These are phyloP conservation scores for Desoria tigrina DNA, from an alignment of 2,888 invertebrate species.

Conservation along the genomic window DNA sequence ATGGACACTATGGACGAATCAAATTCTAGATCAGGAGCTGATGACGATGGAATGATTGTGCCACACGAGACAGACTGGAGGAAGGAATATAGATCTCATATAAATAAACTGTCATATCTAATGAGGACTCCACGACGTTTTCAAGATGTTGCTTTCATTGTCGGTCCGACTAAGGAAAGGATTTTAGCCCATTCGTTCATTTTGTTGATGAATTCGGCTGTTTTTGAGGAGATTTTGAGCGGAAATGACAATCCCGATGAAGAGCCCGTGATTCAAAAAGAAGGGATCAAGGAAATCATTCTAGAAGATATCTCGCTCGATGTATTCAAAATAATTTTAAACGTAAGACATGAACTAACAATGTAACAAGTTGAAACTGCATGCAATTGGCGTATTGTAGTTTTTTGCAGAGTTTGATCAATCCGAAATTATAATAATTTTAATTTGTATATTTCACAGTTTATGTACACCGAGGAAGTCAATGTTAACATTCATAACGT, in stretches of 20 bases:
- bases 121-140: neutral
- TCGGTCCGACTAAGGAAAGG: neutral
- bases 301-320: neutral
- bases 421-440: too few relatives aligned
- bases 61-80: neutral
- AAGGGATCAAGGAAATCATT: neutral
- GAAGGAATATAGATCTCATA: neutral
- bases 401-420: too few relatives aligned
- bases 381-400: too few relatives aligned
- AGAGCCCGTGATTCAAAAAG: neutral
- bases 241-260: too few relatives aligned
- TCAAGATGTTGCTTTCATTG: slow-evolving; percentile 7
- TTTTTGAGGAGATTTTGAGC: neutral
- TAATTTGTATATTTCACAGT: slow-evolving; percentile 2
- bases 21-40: too few relatives aligned
- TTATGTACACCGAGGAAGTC: slow-evolving; percentile 2
- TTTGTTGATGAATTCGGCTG: neutral
- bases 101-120: neutral
- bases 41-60: too few relatives aligned
- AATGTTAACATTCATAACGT: neutral
- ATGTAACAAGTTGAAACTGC: neutral
- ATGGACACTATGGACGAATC: too few relatives aligned
- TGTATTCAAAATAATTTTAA: neutral
- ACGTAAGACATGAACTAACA: neutral
- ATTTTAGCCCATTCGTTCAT: slow-evolving; percentile 4